A percentile compares a stretch with the other conserved stretches of the same genome.
Conservation (phyloP, 1,140 invertebrate genomes). For the Cyclargus thomasi region DNA sequence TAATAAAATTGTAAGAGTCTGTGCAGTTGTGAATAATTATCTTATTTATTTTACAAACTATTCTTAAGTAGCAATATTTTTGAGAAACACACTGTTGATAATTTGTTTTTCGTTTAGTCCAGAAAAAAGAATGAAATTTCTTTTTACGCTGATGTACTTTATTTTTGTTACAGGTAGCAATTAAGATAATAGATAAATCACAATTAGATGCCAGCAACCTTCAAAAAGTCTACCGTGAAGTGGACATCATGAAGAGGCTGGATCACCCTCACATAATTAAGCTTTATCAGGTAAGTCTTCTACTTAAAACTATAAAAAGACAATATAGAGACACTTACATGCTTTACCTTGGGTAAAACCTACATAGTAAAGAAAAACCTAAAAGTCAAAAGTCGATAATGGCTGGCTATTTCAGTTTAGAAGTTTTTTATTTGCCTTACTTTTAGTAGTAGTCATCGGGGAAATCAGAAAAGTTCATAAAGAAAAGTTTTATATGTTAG, state of each 20-base stretch:
- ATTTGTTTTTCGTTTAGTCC: too few relatives aligned
- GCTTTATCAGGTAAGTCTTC: conserved; percentile 91
- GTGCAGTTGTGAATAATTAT: neutral
- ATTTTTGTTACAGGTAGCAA: conserved; percentile 89
- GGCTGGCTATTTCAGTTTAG: too few relatives aligned
- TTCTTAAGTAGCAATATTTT: too few relatives aligned
- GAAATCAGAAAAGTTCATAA: too few relatives aligned
- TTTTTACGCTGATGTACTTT: conserved; percentile 16
- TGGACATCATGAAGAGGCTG: conserved; percentile 97
- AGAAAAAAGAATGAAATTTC: too few relatives aligned
- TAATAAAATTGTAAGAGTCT: neutral
- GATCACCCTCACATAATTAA: conserved; percentile 98
- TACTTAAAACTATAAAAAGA: neutral
- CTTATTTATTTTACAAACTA: neutral
- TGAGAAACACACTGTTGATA: neutral
- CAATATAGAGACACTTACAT: too few relatives aligned
- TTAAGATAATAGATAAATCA: conserved; percentile 98
- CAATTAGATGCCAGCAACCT: conserved; percentile 96
- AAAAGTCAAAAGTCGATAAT: too few relatives aligned
- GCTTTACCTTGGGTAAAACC: too few relatives aligned
- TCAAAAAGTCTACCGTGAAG: conserved; percentile 98
- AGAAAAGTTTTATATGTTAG: too few relatives aligned
- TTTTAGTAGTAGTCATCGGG: too few relatives aligned
- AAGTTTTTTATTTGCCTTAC: too few relatives aligned
- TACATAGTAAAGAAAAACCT: too few relatives aligned